Evolutionary conservation across 2,797 vertebrate genomes (phyloP), one percentile per base, ranked within the genome.

Genomic region (Manis pentadactyla): DNA sequence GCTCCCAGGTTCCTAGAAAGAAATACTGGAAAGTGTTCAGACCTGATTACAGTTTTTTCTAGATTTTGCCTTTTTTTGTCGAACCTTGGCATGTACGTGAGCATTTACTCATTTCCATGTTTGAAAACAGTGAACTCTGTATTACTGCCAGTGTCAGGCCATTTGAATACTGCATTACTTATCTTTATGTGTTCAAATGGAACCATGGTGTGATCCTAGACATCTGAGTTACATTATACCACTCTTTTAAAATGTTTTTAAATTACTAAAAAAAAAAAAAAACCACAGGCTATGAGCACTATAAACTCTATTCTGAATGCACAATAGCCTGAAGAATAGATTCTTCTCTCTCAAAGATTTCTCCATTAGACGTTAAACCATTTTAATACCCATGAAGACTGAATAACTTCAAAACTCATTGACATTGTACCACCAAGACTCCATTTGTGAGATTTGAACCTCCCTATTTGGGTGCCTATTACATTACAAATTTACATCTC

Each of bases 401-500:
- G 34, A 93, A 71, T 73, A 84, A 87, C 90, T 93, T 92, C 68
- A 92, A 37, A 90, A 95, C 83, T 97, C 86, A 78, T 31, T 77
- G 59, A 25, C 31, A 59, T 1, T 63, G 14, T 53, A n/a, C 53
- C 61, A 63, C 42, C 46, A 87, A 81, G 87, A 53, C 71, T 73
- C 61, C 81, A 74, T 53, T 66, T 57, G 34, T 64, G 94, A 95
- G 84, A 91, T 78, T 59, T 34, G 83, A 27, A 37, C 64, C 29
- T 89, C 91, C 55, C 71, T 31, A 9, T 19, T 46, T 59, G 71
- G 46, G 53, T 27, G 73, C 49, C 90, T 49, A 31, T 92, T 74
- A 75, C 49, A 71, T 39, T 66, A 46, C 42, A 79, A 10, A 68
- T 73, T 59, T 93, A 78, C 21, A 73, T 94, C 83, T 85, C 61